These are phyloP conservation scores for Enteromius radiatus DNA, from an alignment of 2,797 vertebrate species.

Conservation along the genomic window DNA sequence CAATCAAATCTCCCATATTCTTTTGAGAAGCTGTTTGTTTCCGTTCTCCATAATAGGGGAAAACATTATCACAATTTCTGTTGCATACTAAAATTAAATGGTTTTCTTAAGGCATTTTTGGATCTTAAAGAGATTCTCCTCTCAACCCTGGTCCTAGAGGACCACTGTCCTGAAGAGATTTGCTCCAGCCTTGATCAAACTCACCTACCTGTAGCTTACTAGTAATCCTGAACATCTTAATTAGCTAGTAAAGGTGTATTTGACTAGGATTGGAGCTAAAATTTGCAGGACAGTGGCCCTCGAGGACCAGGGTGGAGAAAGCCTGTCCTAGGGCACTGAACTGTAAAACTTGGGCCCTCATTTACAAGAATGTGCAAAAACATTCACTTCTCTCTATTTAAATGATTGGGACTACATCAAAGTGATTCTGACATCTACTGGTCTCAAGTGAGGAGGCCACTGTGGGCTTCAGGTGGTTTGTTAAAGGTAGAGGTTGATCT, in stretches of 20 bases:
- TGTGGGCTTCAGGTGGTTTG: neutral
- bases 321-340: neutral
- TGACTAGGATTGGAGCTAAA: too few species aligned
- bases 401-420: neutral
- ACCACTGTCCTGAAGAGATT: too few species aligned
- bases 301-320: neutral
- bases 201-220: too few species aligned
- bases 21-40: neutral
- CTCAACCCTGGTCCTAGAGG: too few species aligned
- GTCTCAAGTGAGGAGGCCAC: neutral
- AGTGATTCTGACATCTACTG: neutral
- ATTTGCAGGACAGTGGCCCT: neutral
- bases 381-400: neutral
- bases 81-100: neutral
- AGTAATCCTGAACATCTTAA: too few species aligned
- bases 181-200: too few species aligned
- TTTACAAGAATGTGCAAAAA: slow-evolving; percentile 15
- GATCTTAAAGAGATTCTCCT: neutral
- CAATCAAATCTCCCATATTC: neutral
- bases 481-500: slow-evolving; percentile 48
- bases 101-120: neutral
- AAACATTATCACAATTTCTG: neutral
- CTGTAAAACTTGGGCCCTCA: neutral
- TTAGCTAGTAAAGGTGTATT: too few species aligned
- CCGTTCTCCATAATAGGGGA: neutral